phyloP scores from a whole-genome alignment of 2,113 vertebrate species.

The Tychaedon coryphoeus region DNA sequence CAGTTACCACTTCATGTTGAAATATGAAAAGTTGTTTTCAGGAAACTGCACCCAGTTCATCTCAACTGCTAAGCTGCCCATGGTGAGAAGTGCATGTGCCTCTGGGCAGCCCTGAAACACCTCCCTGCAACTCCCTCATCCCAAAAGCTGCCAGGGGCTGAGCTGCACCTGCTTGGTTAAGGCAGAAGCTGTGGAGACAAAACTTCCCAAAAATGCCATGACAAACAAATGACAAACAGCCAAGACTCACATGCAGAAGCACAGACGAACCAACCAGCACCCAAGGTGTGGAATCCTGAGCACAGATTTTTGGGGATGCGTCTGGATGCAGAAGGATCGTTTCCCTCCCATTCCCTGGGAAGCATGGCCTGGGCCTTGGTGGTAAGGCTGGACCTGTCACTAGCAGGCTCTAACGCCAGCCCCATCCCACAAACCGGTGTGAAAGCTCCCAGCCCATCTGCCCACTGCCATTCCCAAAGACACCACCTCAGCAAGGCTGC shows the following conservation, averaged over 20 bases:
- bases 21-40: background rate
- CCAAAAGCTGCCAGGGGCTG: background rate
- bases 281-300: background rate
- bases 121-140: background rate
- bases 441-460: background rate
- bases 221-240: background rate
- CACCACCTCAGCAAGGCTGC: background rate
- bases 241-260: fast-evolving
- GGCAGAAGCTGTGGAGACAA: background rate
- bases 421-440: background rate
- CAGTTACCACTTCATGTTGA: background rate
- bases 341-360: background rate
- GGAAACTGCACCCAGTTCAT: slow-evolving; percentile 49
- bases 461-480: background rate
- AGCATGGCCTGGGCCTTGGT: background rate
- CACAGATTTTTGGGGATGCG: background rate
- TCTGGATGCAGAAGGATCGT: background rate
- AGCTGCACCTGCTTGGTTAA: background rate
- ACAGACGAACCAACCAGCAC: background rate
- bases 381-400: background rate
- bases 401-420: background rate
- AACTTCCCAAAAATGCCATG: fast-evolving
- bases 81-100: background rate
- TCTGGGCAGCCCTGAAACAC: background rate
- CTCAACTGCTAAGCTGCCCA: slow-evolving; percentile 1